Percentiles rank a stretch among this genome's conserved stretches.
Evolutionary conservation across 2,888 invertebrate species (phyloP).

Genomic region (Campoletis raptor): DNA sequence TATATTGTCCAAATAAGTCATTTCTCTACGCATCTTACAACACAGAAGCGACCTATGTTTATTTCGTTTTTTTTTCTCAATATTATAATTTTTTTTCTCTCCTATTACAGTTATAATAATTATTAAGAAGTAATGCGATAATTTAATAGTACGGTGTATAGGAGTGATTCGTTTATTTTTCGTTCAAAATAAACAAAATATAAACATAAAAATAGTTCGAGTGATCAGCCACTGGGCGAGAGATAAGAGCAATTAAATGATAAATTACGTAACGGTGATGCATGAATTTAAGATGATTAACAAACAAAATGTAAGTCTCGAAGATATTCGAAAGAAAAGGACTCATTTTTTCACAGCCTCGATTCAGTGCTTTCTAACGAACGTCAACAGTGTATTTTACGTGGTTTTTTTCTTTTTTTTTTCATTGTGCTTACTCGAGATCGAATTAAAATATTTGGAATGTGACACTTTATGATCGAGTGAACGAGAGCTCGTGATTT

Average conservation of each 20-base stretch:
- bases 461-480: slow-evolving; percentile 42
- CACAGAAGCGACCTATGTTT: slow-evolving; percentile 71
- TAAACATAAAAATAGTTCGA: slow-evolving; percentile 51
- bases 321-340: slow-evolving; percentile 43
- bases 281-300: slow-evolving; percentile 36
- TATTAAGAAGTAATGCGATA: slow-evolving; percentile 63
- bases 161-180: slow-evolving; percentile 40
- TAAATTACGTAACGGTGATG: slow-evolving; percentile 46
- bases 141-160: slow-evolving; percentile 65
- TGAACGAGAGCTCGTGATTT: not conserved
- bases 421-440: slow-evolving; percentile 45
- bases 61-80: slow-evolving; percentile 58
- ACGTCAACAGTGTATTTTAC: slow-evolving; percentile 46
- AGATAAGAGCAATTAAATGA: slow-evolving; percentile 33
- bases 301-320: slow-evolving; percentile 43
- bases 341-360: slow-evolving; percentile 66
- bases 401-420: slow-evolving; percentile 3
- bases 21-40: slow-evolving; percentile 66
- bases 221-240: slow-evolving; percentile 62
- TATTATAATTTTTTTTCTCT: slow-evolving; percentile 65
- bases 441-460: slow-evolving; percentile 61
- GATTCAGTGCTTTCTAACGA: slow-evolving; percentile 62
- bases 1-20: slow-evolving; percentile 65
- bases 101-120: slow-evolving; percentile 70
- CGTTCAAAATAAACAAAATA: slow-evolving; percentile 1